Base-by-base conservation (phyloP, 2,888 invertebrate species). In the Habroteleia sp. region DNA sequence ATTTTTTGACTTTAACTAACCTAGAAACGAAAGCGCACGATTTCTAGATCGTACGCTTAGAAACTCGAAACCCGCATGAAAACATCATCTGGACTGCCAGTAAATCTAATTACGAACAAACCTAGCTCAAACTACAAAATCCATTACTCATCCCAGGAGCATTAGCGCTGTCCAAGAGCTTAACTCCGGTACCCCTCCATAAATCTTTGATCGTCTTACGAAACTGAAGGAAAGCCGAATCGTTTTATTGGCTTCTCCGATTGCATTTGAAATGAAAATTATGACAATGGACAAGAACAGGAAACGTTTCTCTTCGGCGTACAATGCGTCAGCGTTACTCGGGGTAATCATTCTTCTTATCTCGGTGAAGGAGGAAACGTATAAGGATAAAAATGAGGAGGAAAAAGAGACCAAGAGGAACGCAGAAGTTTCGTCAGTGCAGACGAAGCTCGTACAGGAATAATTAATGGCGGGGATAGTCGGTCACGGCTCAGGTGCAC, bases 401-500 rank as follows among this genome's bases (percentile, higher is more conserved):
- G 29, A n/a, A 20, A 31, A 20, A 50, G 50, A 27, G 35, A 16
- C 3, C 2, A 2, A 5, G 25, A 10, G 35, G 10, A 20, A 37
- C 16, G 10, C 14, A 44, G 46, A 27, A 16, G 60, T 48, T 13
- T n/a, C 17, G 3, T 27, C 31, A 14, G 25, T 33, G 23, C 60
- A 29, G 41, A 46, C 39, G 39, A 31, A 31, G 44, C 73, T 73
- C 66, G 54, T 66, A 66, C 31, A 27, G 16, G 73, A 66, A 74
- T 74, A 66, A 74, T 74, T 74, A 74, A 74, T 66, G 35, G 73
- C 60, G 16, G 35, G 46, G 52, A 66, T 66, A 44, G 73, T 60
- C 65, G 73, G 73, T 74, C 73, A 74, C 73, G 73, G 73, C 66
- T 74, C 74, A 68, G 74, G 68, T 74, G 74, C 68, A 46, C 44